These are phyloP conservation scores for Euleptes europaea DNA, from an alignment of 2,113 vertebrate genomes.

Conservation along the genomic window DNA sequence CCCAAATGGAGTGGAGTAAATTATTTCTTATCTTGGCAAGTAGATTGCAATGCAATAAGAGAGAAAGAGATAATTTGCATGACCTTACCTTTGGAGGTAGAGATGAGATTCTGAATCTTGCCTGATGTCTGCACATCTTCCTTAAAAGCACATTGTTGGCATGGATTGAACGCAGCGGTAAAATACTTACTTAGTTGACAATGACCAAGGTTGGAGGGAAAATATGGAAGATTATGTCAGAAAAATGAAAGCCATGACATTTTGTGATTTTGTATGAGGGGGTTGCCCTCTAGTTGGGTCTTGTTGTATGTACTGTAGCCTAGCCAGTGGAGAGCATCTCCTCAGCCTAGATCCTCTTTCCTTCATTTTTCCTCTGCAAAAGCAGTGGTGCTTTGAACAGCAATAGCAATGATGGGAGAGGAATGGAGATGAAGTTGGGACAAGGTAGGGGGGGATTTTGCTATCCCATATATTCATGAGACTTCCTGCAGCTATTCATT, in stretches of 20 bases:
- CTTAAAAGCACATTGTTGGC: not conserved
- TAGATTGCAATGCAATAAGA: not conserved
- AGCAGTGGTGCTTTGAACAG: not conserved
- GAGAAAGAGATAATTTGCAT: not conserved
- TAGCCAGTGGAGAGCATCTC: not conserved
- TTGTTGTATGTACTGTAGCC: not conserved
- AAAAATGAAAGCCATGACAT: not conserved
- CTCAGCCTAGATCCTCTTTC: not conserved
- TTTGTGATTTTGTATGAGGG: not conserved
- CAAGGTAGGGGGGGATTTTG: not conserved
- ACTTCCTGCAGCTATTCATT: not conserved
- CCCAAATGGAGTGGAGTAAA: not conserved
- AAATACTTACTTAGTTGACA: not conserved
- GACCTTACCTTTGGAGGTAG: not conserved
- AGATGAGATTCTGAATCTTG: not conserved
- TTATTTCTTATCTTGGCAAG: not conserved
- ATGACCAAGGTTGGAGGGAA: not conserved
- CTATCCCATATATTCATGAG: not conserved
- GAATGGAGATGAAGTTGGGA: not conserved
- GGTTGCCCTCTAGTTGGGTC: not conserved
- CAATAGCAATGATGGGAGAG: not conserved
- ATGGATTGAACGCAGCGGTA: not conserved
- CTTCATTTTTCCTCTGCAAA: not conserved
- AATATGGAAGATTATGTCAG: not conserved
- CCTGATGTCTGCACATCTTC: not conserved